Base-by-base conservation (phyloP, 2,888 invertebrate species). In the Synanthedon myopaeformis region DNA sequence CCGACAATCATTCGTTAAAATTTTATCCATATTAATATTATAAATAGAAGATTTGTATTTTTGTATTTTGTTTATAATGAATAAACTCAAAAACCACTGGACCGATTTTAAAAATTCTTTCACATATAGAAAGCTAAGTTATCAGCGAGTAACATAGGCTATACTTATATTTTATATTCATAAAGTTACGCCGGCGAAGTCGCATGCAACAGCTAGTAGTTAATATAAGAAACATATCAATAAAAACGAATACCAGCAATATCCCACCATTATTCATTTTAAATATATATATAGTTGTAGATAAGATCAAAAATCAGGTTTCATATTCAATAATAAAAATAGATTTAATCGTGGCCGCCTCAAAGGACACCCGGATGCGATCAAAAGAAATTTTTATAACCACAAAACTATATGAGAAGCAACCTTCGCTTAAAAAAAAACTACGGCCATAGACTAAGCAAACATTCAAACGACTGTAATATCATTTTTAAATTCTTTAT, bases 401-500 rank as follows among this genome's bases (percentile, higher is more conserved):
- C 56, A 45, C n/a, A 53, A 56, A 56, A 58, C 54, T 63, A 65
- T 67, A 67, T 55, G 53, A 49, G 53, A 52, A 45, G 6, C 19
- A 17, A 13, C 3, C 42, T 42, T 12, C 3, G 49, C 61, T 55
- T 61, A 61, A 64, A 58, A 64, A 58, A 60, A 64, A 60, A 59
- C 56, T 56, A 56, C 53, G 59, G 50, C 56, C 59, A 57, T 59
- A 58, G 64, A 8, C 49, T 72, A 75, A 69, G 76, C 72, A 76
- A 78, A 78, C 72, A 77, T 76, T 64, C 65, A 65, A 62, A 63
- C 59, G 64, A 66, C 55, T 58, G 72, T 72, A 73, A 73, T 76
- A 78, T 78, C 71, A 76, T 76, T 79, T 79, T 75, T 70, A 72
- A 77, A 77, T 76, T 76, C 70, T 76, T 76, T 79, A 78, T 73